phyloP scores from a whole-genome alignment of 1,140 invertebrate species.

The Mamestra configurata region DNA sequence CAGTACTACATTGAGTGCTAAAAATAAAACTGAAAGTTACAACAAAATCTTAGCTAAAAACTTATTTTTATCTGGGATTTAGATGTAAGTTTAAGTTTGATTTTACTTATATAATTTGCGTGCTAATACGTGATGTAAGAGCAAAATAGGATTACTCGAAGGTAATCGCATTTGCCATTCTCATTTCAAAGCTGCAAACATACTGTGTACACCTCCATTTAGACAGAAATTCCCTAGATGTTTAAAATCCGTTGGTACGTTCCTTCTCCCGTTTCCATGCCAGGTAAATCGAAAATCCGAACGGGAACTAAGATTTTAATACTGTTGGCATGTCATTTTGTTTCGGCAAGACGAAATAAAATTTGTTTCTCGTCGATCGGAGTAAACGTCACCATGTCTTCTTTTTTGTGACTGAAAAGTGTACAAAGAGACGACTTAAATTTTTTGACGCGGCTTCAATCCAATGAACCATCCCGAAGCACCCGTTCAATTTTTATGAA shows the following conservation, averaged over 20 bases:
- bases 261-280: not conserved
- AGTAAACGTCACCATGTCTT: not conserved
- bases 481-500: no score
- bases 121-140: not conserved
- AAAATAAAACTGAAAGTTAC: no score
- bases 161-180: slow-evolving; percentile 17
- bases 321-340: not conserved
- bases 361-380: not conserved
- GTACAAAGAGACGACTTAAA: no score
- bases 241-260: not conserved
- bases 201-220: not conserved
- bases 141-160: slow-evolving; percentile 20
- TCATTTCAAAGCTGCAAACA: slow-evolving; percentile 5
- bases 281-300: slow-evolving; percentile 7
- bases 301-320: not conserved
- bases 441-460: no score
- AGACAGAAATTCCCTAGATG: slow-evolving; percentile 5
- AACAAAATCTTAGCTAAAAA: no score
- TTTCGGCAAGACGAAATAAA: not conserved
- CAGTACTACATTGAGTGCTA: no score
- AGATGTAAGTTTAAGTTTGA: no score
- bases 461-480: no score
- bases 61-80: no score
- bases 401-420: no score
- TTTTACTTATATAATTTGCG: not conserved